These are phyloP conservation scores for Charadrius vociferus DNA, from an alignment of 2,113 vertebrate genomes.

Conservation along the genomic window DNA sequence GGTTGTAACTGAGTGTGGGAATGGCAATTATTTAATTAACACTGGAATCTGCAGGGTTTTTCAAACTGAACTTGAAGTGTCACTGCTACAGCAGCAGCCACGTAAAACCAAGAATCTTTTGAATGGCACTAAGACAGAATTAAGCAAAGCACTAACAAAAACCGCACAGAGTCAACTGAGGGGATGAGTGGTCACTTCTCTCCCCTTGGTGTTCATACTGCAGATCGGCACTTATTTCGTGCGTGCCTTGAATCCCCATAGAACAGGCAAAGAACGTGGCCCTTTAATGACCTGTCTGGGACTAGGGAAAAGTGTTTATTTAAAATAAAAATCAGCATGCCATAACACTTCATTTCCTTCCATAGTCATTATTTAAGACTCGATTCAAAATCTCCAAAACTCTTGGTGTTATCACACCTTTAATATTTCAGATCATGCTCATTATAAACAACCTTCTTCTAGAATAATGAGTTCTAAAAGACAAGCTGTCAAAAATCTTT, in stretches of 20 bases:
- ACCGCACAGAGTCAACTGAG: background rate
- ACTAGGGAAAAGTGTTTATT: background rate
- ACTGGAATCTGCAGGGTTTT: background rate
- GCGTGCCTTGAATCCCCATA: background rate
- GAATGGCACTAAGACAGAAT: background rate
- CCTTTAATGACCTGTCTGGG: background rate
- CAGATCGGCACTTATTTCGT: background rate
- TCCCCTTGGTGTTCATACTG: background rate
- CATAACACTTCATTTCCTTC: background rate
- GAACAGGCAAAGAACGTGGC: fast-evolving
- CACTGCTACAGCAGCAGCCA: background rate
- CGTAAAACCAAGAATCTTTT: background rate
- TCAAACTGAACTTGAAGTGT: background rate
- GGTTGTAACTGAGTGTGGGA: background rate
- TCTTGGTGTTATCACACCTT: background rate
- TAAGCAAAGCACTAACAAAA: background rate
- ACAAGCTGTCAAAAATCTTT: slow-evolving; percentile 40
- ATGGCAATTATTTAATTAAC: background rate
- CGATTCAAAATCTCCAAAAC: background rate
- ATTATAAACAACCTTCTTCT: slow-evolving; percentile 25
- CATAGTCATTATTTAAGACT: background rate
- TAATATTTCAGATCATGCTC: background rate
- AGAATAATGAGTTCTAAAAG: slow-evolving; percentile 16
- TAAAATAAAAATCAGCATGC: background rate
- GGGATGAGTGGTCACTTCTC: background rate